Conservation (phyloP, 2,888 invertebrate genomes). For the Nemurella pictetii region DNA sequence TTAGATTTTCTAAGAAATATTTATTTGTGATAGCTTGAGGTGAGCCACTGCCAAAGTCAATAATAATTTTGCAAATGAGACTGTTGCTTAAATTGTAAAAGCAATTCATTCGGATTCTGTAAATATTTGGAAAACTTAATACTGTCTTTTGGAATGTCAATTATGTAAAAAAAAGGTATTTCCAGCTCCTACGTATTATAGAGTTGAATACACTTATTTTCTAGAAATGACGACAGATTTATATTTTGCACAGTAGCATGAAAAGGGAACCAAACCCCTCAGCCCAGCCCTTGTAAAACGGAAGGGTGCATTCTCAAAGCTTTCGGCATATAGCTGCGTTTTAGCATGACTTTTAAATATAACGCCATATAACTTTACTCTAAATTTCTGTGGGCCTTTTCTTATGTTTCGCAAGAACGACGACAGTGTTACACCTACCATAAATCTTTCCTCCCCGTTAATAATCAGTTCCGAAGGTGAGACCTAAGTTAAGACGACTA, state of each 20-base stretch:
- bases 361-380: neutral
- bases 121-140: too few relatives aligned
- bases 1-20: too few relatives aligned
- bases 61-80: too few relatives aligned
- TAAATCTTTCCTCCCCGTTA: neutral
- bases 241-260: neutral
- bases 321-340: neutral
- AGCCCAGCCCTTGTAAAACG: neutral
- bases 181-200: too few relatives aligned
- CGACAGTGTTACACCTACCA: neutral
- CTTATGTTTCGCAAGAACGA: neutral
- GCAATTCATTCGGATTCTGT: too few relatives aligned
- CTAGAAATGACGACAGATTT: neutral
- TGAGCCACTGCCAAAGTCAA: too few relatives aligned
- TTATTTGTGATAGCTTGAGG: too few relatives aligned
- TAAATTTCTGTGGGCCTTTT: neutral
- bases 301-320: neutral
- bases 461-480: neutral
- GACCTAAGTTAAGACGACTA: neutral
- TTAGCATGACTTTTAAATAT: too few relatives aligned
- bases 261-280: neutral
- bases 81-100: too few relatives aligned
- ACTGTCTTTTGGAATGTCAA: neutral
- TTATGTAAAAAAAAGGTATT: too few relatives aligned
- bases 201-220: neutral